A percentile compares a stretch with the other conserved stretches of the same genome.
These are phyloP conservation scores for Drosophila borealis DNA, from an alignment of 2,888 invertebrate genomes.

Conservation along the genomic window DNA sequence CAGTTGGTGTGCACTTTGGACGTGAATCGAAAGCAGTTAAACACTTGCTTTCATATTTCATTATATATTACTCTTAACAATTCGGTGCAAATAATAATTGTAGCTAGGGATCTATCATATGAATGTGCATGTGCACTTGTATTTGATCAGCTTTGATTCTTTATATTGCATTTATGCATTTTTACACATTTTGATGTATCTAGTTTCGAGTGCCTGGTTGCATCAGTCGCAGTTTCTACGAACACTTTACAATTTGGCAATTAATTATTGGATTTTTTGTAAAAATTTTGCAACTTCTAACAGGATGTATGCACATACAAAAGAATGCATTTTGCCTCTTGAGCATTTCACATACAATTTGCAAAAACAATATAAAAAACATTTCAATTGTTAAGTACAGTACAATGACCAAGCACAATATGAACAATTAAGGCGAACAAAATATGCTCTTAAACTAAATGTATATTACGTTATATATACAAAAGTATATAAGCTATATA, in stretches of 20 bases:
- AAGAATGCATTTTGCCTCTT: conserved; percentile 18
- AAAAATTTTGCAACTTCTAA: conserved; percentile 24
- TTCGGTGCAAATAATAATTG: conserved; percentile 24
- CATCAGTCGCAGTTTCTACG: conserved; percentile 53
- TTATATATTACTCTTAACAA: conserved; percentile 9
- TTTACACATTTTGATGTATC: conserved; percentile 10
- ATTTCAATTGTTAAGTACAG: conserved; percentile 45
- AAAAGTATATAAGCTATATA: conserved; percentile 50
- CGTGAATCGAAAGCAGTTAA: conserved; percentile 34
- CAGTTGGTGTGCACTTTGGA: conserved; percentile 47
- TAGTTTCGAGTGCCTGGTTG: conserved; percentile 45
- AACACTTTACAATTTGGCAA: conserved; percentile 59
- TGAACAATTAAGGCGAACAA: conserved; percentile 25
- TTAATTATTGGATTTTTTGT: conserved; percentile 18
- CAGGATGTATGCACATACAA: conserved; percentile 25
- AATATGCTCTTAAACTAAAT: conserved; percentile 6
- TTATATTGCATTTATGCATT: conserved; percentile 8
- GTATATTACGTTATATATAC: conserved; percentile 36
- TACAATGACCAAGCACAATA: conserved; percentile 19
- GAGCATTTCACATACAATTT: conserved; percentile 43
- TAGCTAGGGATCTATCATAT: conserved; percentile 11
- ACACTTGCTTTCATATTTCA: conserved; percentile 6
- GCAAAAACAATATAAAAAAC: conserved; percentile 6
- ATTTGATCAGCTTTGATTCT: background rate
- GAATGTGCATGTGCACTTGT: background rate